Evolutionary conservation across 2,888 invertebrate species (phyloP), one percentile per base, ranked within the genome.

Genomic region (Apotomis capreana): DNA sequence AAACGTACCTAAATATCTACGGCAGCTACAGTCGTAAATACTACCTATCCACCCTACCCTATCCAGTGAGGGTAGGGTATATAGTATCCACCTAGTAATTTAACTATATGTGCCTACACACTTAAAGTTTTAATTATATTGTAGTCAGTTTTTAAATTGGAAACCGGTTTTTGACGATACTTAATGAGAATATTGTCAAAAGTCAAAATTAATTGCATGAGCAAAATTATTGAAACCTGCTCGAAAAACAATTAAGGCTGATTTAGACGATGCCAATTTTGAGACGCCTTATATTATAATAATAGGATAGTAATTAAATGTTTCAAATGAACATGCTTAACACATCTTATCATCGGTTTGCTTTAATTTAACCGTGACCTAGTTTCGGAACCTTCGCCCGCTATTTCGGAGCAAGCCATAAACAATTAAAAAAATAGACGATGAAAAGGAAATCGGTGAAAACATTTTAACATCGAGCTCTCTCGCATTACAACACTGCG

Each of bases 361-460:
- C 73, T 84, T 84, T 84, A 83, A 83, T 84, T 77, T 78, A 81
- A 81, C 86, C 85, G 74, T 87, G 87, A 87, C 87, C 88, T 73
- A 85, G 79, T 81, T 85, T 76, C 76, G 44, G 44, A 57, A 62
- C 70, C 62, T 71, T 59, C 58, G 58, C 15, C 13, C 36, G 40
- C 37, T 61, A 63, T 68, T 71, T 72, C 46, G 68, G 54, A 58
- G 51, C 61, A 59, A 59, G 54, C 46, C 61, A 62, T 67, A 67
- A 36, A 71, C 55, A 68, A 67, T 44, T 44, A 62, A 46, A 62
- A 49, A 60, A 58, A 36, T 26, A 26, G 26, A 68, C 12, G 9
- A 13, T 10, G 36, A 51, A 62, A 57, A 68, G 57, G 71, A 68
- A 71, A 71, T 71, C 58, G 68, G 72, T 54, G 58, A 72, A 71